Base-by-base conservation (phyloP, 2,888 invertebrate species). In the Meteorus cinctellus region DNA sequence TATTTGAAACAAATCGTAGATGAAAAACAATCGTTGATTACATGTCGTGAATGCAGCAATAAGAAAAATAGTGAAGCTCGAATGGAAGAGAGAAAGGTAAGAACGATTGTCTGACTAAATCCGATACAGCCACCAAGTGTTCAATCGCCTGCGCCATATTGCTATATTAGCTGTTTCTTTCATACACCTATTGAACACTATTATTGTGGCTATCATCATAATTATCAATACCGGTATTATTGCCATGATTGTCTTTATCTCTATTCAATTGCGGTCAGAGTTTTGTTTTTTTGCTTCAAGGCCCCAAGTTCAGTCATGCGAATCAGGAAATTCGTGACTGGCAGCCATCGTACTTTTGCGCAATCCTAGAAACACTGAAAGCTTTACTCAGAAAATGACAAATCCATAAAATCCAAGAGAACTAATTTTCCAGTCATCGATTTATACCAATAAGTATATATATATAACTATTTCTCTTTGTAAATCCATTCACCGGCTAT, bases 21-120 rank as follows among this genome's bases (percentile, higher is more conserved):
- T 29, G 62, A 10, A 62, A 29, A 62, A 62, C 19, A 27, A 24
- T 31, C 27, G 10, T 29, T 1, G 14, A 29, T 12, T 12, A n/a
- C 0, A 59, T 16, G 14, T 27, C 1, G 24, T 29, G 29, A 12
- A 29, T 12, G 29, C 4, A 29, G 29, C 8, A 12, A 41, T 34
- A 14, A 60, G 70, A 68, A 72, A 73, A 66, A 8, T 63, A 16
- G 34, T 12, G 14, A 31, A n/a, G n/a, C 0, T 63, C 59, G 36
- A 62, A 71, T 62, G 27, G 45, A 27, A 45, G 27, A 62, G 27
- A 19, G 62, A 62, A 41, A 75, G 72, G 71, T 72, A 79, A 78
- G 55, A 77, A 65, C 75, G 78, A 80, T 80, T 79, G 79, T 79
- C 79, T 79, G 78, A 79, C 80, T 79, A 78, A 78, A 77, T 70